Evolutionary conservation across 2,113 vertebrate genomes (phyloP), one percentile per base, ranked within the genome.

Genomic region (Rana temporaria): DNA sequence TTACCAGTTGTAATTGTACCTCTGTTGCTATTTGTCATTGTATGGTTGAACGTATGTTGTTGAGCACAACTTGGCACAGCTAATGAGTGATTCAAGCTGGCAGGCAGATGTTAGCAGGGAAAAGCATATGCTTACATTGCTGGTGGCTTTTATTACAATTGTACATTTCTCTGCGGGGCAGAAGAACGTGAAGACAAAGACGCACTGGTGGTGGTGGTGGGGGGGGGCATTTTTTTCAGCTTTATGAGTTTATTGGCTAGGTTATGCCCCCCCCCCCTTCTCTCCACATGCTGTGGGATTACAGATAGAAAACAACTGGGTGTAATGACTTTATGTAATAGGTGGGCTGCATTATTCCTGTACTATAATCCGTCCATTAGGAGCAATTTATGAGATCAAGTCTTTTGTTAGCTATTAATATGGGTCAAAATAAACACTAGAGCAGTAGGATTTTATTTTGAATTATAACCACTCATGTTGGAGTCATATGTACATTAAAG

Each of bases 121-220:
- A 34, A 53, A 79, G 26, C 77, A 79, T 68, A 79, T 57, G 64
- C 42, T 38, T 22, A 68, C 26, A 55, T 56, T 34, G 64, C 76
- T 57, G 77, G 77, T 79, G 19, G 77, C 77, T 67, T 68, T 67
- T 20, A 4, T 53, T 24, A 16, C 48, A 30, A 65, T 53, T 53
- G 38, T 52, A 32, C 62, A 12, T 62, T 74, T 24, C 32, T 75
- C 57, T 14, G 30, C 7, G 19, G n/a, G n/a, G 48, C 19, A 67
- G 48, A 53, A 24, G 24, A 3, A 26, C 20, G 52, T n/a, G 68
- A 66, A 55, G 53, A 79, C 63, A 68, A 32, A 65, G 63, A 24
- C 52, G 19, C 24, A 26, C 62, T 48, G 42, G 16, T n/a, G 34
- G 32, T 34, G 3, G 32, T 3, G 32, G 32, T 3, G 32, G n/a